A percentile compares a stretch with the other conserved stretches of the same genome.
Evolutionary conservation across 2,113 vertebrate genomes (phyloP).

Genomic region (Tauraco erythrolophus): DNA sequence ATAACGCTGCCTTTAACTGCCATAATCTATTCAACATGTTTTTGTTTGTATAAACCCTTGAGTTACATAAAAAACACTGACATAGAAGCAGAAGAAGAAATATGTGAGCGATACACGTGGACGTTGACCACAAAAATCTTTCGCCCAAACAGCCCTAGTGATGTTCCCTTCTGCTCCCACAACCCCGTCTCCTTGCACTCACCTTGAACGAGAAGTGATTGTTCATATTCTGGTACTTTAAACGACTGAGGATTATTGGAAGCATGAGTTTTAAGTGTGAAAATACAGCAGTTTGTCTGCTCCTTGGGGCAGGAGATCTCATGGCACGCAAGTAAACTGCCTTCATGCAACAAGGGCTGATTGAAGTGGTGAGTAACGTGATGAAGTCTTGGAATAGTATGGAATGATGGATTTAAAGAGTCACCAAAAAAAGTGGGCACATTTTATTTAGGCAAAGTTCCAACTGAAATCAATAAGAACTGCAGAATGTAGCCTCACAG

Average conservation of each 20-base stretch:
- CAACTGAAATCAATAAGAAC: constrained; percentile 28
- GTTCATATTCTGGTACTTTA: neutral
- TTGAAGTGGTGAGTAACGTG: neutral
- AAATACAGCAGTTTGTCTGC: neutral
- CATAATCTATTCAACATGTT: neutral
- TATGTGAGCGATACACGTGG: neutral
- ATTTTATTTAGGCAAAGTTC: constrained; percentile 29
- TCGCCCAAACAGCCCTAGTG: neutral
- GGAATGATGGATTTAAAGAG: constrained; percentile 44
- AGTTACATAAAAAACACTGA: neutral
- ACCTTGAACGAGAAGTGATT: rapidly evolving
- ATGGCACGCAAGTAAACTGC: neutral
- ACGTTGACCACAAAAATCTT: neutral
- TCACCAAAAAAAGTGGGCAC: neutral
- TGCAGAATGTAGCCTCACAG: neutral
- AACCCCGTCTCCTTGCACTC: rapidly evolving
- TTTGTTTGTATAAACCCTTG: neutral
- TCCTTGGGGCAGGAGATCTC: neutral
- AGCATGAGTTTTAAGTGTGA: neutral
- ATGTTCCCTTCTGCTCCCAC: neutral
- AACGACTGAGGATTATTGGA: neutral
- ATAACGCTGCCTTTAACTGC: neutral
- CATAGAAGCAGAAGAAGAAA: neutral
- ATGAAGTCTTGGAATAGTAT: neutral
- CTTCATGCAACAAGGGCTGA: neutral